A percentile compares a stretch with the other conserved stretches of the same genome.
Conservation (phyloP, 2,113 vertebrate species). For the Dendropsophus ebraccatus region DNA sequence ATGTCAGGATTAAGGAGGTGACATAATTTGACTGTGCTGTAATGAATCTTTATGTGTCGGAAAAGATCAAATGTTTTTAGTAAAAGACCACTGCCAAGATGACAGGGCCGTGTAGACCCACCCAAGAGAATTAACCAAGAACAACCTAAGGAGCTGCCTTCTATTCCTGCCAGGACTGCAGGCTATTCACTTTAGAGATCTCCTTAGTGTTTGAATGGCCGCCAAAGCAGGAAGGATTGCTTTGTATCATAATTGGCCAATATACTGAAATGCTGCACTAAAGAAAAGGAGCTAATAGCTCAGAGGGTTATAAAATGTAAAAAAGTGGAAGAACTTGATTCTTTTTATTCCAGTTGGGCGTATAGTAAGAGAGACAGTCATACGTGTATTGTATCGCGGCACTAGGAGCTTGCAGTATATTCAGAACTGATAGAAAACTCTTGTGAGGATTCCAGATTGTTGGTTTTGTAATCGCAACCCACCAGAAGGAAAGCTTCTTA, state of each 20-base stretch:
- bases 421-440: no score
- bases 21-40: conserved; percentile 14
- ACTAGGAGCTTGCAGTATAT: no score
- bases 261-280: not conserved
- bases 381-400: no score
- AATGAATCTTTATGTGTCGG: conserved; percentile 37
- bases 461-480: no score
- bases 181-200: not conserved
- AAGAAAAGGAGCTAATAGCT: not conserved
- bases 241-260: conserved; percentile 4
- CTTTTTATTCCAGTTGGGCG: no score
- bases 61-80: conserved; percentile 29
- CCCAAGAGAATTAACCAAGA: not conserved
- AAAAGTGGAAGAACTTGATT: no score
- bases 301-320: no score
- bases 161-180: not conserved
- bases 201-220: not conserved
- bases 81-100: conserved; percentile 3
- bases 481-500: no score
- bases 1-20: conserved; percentile 32
- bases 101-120: not conserved
- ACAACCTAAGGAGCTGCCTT: not conserved
- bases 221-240: not conserved
- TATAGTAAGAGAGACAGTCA: no score
- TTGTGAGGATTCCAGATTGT: no score